Base-by-base conservation (phyloP, 2,113 vertebrate genomes). In the Nanorana parkeri region DNA sequence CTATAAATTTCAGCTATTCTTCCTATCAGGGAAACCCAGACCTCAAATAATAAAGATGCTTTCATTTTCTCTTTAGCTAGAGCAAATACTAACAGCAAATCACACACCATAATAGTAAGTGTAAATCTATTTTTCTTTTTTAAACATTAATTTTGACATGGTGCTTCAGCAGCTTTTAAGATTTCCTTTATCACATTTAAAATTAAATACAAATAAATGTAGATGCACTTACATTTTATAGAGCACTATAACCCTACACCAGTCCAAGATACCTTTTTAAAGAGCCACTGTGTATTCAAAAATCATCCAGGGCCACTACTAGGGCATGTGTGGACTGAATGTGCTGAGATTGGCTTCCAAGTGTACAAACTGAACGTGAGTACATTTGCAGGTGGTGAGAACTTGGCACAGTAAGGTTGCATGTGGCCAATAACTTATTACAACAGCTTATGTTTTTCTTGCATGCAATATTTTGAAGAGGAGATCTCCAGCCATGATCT, bases 401-500 rank as follows among this genome's bases (percentile, higher is more conserved):
- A 23, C 69, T 56, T 51, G n/a, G 28, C 52, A 73, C 69, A 69
- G 41, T 67, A 68, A 47, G 32, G 63, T 66, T 72, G 41, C 29
- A 58, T 60, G 36, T 69, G 55, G 54, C 58, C 63, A 78, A 54
- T 65, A 77, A 63, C 32, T 77, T 77, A 77, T 77, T 77, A 64
- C 20, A 66, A 32, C 76, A 67, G 66, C 76, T 54, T 54, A 54
- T 75, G 72, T 75, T 75, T 29, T 54, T 51, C 76, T 54, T 78
- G 61, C 3, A 29, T 78, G 60, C 54, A 52, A 66, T 29, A 78
- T 78, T 66, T 29, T 60, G 26, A 29, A n/a, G 55, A 68, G 61
- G 81, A 84, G 76, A 55, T 81, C 54, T 64, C 68, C 41, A 85
- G 83, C 80, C 78, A 7, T 8, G 58, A 32, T 55, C 13, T 0